Percentiles rank a stretch among this genome's conserved stretches.
phyloP scores from a whole-genome alignment of 2,888 invertebrate species.

The Thera obeliscata region DNA sequence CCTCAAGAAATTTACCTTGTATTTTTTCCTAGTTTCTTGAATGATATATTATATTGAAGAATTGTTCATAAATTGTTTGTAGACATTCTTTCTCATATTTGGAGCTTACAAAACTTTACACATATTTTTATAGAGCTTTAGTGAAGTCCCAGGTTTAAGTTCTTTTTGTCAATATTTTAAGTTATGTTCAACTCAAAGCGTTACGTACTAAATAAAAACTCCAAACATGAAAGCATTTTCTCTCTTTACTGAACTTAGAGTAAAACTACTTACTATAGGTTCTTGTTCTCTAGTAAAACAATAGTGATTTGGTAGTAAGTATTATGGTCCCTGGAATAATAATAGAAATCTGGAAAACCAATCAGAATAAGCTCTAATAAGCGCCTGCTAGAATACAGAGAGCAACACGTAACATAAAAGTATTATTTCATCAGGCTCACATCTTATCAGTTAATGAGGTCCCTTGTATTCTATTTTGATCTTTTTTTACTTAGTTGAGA shows the following conservation, averaged over 20 bases:
- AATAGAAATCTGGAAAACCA: not conserved
- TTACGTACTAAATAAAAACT: too few relatives aligned
- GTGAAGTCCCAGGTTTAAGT: not conserved
- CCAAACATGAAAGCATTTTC: not conserved
- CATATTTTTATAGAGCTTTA: not conserved
- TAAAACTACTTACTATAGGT: too few relatives aligned
- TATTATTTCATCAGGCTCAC: slow-evolving; percentile 11
- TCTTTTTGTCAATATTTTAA: not conserved
- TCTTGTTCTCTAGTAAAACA: not conserved
- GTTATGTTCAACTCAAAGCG: too few relatives aligned
- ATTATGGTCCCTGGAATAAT: not conserved
- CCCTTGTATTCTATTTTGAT: not conserved
- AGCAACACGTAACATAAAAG: slow-evolving; percentile 13
- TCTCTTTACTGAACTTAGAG: too few relatives aligned
- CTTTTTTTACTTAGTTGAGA: not conserved
- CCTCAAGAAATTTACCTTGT: too few relatives aligned
- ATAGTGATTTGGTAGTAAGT: not conserved
- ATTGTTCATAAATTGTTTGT: too few relatives aligned
- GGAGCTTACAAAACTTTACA: not conserved
- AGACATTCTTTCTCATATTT: too few relatives aligned
- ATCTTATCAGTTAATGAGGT: slow-evolving; percentile 4
- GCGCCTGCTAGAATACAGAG: slow-evolving; percentile 26
- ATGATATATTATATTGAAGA: too few relatives aligned
- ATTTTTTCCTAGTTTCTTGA: too few relatives aligned
- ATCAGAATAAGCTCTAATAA: not conserved